Percentiles rank a stretch among this genome's conserved stretches.
Conservation (phyloP, 2,888 invertebrate genomes). For the Clepsis dumicolana region DNA sequence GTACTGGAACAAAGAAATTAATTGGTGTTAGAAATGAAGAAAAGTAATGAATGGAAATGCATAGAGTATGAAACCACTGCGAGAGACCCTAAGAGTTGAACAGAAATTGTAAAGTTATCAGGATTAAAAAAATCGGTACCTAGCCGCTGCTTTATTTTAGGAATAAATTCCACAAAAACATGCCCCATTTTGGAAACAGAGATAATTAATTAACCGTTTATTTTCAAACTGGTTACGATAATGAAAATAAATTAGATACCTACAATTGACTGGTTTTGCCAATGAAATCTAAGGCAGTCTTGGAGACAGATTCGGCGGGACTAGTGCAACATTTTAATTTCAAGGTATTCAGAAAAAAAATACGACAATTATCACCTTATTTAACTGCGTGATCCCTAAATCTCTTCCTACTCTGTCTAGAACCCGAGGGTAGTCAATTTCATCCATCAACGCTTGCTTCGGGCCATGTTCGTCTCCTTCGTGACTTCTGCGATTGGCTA, state of each 20-base stretch:
- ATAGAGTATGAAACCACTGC: slow-evolving; percentile 52
- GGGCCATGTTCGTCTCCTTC: slow-evolving; percentile 68
- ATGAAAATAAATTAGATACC: too few relatives aligned
- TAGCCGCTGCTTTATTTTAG: not conserved
- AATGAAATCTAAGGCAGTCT: too few relatives aligned
- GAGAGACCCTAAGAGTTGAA: not conserved
- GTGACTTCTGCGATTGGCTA: slow-evolving; percentile 77
- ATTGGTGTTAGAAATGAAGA: slow-evolving; percentile 82
- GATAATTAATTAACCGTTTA: too few relatives aligned
- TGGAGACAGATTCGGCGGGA: too few relatives aligned
- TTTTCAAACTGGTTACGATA: too few relatives aligned
- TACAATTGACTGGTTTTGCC: too few relatives aligned
- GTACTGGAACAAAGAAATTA: slow-evolving; percentile 84
- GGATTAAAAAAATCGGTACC: not conserved
- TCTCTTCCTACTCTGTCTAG: slow-evolving; percentile 51
- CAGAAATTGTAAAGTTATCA: not conserved
- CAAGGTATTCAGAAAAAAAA: too few relatives aligned
- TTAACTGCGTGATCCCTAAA: slow-evolving; percentile 8
- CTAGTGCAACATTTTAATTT: too few relatives aligned
- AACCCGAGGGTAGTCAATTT: slow-evolving; percentile 61
- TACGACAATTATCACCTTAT: too few relatives aligned
- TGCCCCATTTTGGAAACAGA: too few relatives aligned
- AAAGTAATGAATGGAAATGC: slow-evolving; percentile 71
- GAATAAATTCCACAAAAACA: too few relatives aligned
- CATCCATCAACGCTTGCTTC: slow-evolving; percentile 73